A percentile compares a stretch with the other conserved stretches of the same genome.
phyloP scores from a whole-genome alignment of 2,113 vertebrate species.

The Trachemys scripta region DNA sequence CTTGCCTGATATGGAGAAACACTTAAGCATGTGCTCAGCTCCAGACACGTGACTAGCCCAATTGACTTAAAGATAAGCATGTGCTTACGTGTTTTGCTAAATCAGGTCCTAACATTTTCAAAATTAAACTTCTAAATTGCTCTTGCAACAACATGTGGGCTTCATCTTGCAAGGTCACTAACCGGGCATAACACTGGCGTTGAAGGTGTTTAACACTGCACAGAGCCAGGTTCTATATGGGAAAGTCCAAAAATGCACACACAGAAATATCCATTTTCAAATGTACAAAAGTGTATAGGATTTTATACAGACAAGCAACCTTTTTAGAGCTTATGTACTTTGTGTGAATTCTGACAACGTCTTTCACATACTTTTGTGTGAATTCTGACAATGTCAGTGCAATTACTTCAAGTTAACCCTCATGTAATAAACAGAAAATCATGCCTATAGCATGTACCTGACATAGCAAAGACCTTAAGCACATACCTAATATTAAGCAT shows the following conservation, averaged over 20 bases:
- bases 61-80: neutral
- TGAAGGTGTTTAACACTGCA: rapidly evolving
- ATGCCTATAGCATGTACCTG: neutral
- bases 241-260: neutral
- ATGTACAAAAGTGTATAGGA: neutral
- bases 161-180: neutral
- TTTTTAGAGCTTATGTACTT: neutral
- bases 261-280: neutral
- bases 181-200: neutral
- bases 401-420: neutral
- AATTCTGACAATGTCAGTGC: neutral
- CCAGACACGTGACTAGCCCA: neutral
- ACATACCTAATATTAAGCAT: neutral
- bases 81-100: neutral
- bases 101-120: neutral
- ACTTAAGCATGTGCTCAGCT: neutral
- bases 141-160: neutral
- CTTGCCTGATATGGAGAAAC: too few species aligned
- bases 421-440: neutral
- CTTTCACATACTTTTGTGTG: neutral
- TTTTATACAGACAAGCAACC: neutral
- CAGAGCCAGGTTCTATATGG: rapidly evolving
- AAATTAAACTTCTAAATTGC: neutral
- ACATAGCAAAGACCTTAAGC: neutral
- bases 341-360: neutral